These are phyloP conservation scores for Drosophila leontia DNA, from an alignment of 1,140 invertebrate genomes.

Conservation along the genomic window DNA sequence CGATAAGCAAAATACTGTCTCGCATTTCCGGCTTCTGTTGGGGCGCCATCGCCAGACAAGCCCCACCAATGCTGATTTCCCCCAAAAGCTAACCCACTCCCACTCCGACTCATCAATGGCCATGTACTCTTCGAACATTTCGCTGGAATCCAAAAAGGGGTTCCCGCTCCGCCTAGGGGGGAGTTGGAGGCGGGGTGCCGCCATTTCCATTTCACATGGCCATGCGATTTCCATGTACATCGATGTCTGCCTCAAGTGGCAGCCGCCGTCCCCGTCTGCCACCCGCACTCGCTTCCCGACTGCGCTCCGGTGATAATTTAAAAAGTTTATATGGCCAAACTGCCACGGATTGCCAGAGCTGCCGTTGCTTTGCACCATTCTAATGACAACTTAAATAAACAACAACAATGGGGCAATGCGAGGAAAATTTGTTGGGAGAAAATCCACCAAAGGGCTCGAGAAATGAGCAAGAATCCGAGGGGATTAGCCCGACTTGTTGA, in stretches of 20 bases:
- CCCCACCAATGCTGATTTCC: conserved; percentile 36
- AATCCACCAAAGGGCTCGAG: conserved; percentile 23
- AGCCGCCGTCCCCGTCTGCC: conserved; percentile 46
- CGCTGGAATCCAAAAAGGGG: conserved; percentile 51
- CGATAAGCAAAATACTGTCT: conserved; percentile 67
- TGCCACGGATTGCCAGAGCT: conserved; percentile 44
- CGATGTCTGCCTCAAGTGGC: conserved; percentile 70
- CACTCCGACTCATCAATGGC: conserved; percentile 34
- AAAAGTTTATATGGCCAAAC: conserved; percentile 77
- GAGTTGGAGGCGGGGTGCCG: conserved; percentile 8
- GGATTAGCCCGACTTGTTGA: neutral
- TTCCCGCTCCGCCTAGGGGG: conserved; percentile 4
- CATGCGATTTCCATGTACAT: conserved; percentile 78
- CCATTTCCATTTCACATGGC: conserved; percentile 72
- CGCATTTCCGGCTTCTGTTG: conserved; percentile 66
- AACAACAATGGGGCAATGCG: conserved; percentile 57
- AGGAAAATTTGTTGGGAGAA: conserved; percentile 37
- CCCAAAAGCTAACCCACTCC: conserved; percentile 6
- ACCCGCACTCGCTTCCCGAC: conserved; percentile 37
- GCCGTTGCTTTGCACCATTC: conserved; percentile 68
- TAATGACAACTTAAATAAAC: conserved; percentile 83
- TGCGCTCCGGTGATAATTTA: conserved; percentile 77
- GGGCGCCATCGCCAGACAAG: conserved; percentile 58
- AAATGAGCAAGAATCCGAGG: conserved; percentile 10
- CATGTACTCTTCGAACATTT: conserved; percentile 60